A percentile compares a stretch with the other conserved stretches of the same genome.
Conservation (phyloP, 2,888 invertebrate species). For the Boloria selene region DNA sequence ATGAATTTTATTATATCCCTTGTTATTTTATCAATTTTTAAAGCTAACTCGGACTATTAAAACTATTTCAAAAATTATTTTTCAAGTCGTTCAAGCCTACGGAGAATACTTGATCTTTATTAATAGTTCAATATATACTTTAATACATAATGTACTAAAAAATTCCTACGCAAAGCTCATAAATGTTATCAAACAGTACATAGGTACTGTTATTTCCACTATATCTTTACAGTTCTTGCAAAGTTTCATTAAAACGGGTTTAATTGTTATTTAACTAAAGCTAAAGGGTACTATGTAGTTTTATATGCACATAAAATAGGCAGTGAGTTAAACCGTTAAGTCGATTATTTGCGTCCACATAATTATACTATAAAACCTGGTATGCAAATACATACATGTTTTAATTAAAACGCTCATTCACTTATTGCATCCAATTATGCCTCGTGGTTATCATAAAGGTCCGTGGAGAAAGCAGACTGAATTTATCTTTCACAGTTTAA, state of each 20-base stretch:
- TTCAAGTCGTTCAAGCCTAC: too few relatives aligned
- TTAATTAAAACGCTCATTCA: slow-evolving; percentile 43
- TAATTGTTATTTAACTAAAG: slow-evolving; percentile 5
- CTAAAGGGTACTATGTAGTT: slow-evolving; percentile 11
- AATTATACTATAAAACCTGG: slow-evolving; percentile 38
- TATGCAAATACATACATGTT: slow-evolving; percentile 43
- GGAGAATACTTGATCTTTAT: too few relatives aligned
- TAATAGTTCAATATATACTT: too few relatives aligned
- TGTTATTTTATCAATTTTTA: too few relatives aligned
- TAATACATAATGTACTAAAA: too few relatives aligned
- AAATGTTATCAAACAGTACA: too few relatives aligned
- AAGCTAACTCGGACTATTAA: too few relatives aligned
- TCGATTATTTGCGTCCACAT: slow-evolving; percentile 33
- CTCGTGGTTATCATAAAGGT: slow-evolving; percentile 41
- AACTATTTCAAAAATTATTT: too few relatives aligned
- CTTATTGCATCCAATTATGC: slow-evolving; percentile 42
- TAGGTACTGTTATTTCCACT: background rate
- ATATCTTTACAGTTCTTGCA: background rate
- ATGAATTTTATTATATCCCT: too few relatives aligned
- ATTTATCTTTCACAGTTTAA: slow-evolving; percentile 27
- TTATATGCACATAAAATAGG: slow-evolving; percentile 16
- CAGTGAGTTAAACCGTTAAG: slow-evolving; percentile 28
- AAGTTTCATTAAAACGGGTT: slow-evolving; percentile 6
- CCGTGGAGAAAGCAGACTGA: slow-evolving; percentile 38
- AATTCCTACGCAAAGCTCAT: too few relatives aligned